phyloP scores from a whole-genome alignment of 2,888 invertebrate species.

The Caenorhabditis doughertyi region DNA sequence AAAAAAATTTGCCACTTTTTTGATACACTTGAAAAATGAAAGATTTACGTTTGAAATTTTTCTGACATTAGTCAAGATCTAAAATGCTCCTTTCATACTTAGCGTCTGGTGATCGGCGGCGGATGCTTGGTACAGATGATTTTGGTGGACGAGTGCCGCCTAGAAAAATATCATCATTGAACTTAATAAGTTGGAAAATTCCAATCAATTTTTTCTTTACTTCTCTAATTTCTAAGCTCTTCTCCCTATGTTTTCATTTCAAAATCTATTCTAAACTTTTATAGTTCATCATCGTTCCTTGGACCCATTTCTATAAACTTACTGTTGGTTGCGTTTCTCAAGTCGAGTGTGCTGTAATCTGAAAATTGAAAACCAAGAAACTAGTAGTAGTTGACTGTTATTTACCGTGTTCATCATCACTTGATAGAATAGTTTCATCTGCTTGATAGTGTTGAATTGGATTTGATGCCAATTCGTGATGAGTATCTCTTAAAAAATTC shows the following conservation, averaged over 20 bases:
- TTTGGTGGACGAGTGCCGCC: no score
- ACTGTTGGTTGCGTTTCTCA: constrained; percentile 5
- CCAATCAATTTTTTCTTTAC: no score
- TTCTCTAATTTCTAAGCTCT: no score
- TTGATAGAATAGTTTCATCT: constrained; percentile 52
- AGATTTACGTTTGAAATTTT: not conserved
- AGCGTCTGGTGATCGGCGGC: constrained; percentile 9
- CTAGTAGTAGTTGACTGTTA: not conserved
- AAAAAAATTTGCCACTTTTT: constrained; percentile 26
- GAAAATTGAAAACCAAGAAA: not conserved
- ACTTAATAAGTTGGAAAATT: no score
- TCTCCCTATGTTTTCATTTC: no score
- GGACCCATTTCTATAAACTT: not conserved
- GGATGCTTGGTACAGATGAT: no score
- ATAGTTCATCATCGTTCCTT: no score
- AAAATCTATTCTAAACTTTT: no score
- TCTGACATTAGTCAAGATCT: constrained; percentile 12
- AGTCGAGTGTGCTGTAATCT: constrained; percentile 45
- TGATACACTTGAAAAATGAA: not conserved
- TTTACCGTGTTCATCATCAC: constrained; percentile 59
- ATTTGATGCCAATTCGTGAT: constrained; percentile 40
- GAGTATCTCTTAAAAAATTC: constrained; percentile 30
- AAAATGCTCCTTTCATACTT: constrained; percentile 38
- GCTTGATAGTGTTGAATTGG: constrained; percentile 40
- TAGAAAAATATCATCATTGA: no score